Conservation (phyloP, 2,113 vertebrate genomes). For the Clarias macrocephalus region DNA sequence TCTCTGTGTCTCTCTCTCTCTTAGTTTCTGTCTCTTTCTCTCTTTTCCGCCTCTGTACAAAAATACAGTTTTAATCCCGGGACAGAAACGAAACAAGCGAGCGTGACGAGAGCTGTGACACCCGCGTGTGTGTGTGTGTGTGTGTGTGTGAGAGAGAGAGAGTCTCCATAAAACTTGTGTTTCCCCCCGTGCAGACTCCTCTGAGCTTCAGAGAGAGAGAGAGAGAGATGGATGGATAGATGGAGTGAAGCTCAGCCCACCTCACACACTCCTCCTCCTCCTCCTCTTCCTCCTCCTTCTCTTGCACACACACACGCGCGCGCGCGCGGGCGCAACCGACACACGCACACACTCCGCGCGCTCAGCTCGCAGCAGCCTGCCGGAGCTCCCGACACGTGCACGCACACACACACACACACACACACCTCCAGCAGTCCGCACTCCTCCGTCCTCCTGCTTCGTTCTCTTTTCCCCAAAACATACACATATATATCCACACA, state of each 20-base stretch:
- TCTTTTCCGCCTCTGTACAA: not conserved
- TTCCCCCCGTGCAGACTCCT: not conserved
- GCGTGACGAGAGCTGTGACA: slow-evolving; percentile 15
- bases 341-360: slow-evolving; percentile 76
- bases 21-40: not conserved
- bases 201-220: not conserved
- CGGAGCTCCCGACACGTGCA: slow-evolving; percentile 64
- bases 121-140: slow-evolving; percentile 17
- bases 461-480: not conserved
- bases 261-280: not conserved
- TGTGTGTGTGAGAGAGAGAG: not conserved
- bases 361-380: slow-evolving; percentile 79
- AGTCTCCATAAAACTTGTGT: not conserved
- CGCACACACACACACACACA: not conserved
- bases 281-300: not conserved
- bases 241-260: slow-evolving; percentile 40
- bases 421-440: slow-evolving; percentile 9
- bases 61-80: slow-evolving; percentile 3
- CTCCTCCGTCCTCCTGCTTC: slow-evolving; percentile 1
- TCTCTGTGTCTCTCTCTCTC: not conserved
- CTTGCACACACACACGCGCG: not conserved
- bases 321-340: slow-evolving; percentile 79
- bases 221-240: slow-evolving; percentile 30
- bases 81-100: slow-evolving; percentile 13
- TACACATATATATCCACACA: not conserved